Conservation (phyloP, 1,140 invertebrate genomes). For the Leguminivora glycinivorella region DNA sequence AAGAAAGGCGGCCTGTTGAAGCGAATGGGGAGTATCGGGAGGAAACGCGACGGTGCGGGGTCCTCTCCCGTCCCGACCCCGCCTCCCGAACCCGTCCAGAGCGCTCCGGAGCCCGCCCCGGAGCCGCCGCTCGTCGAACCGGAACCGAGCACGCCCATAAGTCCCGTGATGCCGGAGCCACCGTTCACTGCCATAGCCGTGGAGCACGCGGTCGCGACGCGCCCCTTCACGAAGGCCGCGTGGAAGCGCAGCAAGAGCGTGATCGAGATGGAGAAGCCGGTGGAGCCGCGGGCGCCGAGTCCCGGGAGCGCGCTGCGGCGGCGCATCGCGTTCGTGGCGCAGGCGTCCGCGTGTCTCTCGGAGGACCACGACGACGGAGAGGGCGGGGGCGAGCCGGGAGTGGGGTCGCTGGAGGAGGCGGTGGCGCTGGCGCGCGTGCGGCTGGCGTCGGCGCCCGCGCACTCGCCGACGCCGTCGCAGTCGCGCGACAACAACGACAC, state of each 20-base stretch:
- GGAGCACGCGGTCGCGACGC: conserved; percentile 70
- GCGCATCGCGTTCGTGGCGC: conserved; percentile 70
- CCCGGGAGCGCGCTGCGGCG: conserved; percentile 65
- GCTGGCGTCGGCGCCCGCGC: conserved; percentile 50
- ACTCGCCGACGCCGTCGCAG: conserved; percentile 55
- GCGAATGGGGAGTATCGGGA: conserved; percentile 62
- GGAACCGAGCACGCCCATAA: conserved; percentile 34
- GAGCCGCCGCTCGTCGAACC: conserved; percentile 30
- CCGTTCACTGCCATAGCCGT: conserved; percentile 62
- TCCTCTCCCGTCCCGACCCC: conserved; percentile 32
- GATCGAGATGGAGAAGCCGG: conserved; percentile 65
- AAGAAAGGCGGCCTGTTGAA: conserved; percentile 56
- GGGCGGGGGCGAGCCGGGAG: conserved; percentile 44
- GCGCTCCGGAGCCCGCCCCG: neutral
- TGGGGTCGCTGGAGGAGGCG: conserved; percentile 72
- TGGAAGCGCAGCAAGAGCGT: conserved; percentile 64
- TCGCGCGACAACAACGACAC: conserved; percentile 62
- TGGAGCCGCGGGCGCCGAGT: conserved; percentile 73
- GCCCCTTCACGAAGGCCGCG: conserved; percentile 70
- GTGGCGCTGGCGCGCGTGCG: conserved; percentile 69
- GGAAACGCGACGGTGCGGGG: conserved; percentile 46
- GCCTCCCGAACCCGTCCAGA: neutral
- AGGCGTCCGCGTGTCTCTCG: conserved; percentile 62
- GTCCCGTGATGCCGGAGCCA: conserved; percentile 3
- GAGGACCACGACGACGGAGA: conserved; percentile 62